Base-by-base conservation (phyloP, 2,797 vertebrate species). In the Poecilia velifera region DNA sequence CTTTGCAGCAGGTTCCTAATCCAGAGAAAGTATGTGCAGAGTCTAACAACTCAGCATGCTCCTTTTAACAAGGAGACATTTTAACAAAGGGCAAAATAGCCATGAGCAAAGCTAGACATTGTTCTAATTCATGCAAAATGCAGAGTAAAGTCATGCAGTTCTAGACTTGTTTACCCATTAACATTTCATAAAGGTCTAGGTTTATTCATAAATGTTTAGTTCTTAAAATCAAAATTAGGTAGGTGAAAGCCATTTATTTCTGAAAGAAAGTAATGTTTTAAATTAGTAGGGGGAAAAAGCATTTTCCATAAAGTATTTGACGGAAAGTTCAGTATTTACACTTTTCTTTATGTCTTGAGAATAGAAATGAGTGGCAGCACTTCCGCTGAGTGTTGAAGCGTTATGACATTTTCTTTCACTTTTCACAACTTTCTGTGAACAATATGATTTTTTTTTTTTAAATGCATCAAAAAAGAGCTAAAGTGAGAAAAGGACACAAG, bases 401-500 rank as follows among this genome's bases (percentile, higher is more conserved):
- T 64, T 64, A 34, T 62, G n/a, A 62, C 31, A 22, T 18, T 10
- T 22, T 10, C 36, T 68, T 41, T 22, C 36, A 68, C 64, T 41
- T 25, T 41, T 22, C 66, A 43, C 39, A 70, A 9, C 66, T 70
- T 70, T 70, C 22, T 13, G 20, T 72, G 47, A 16, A 41, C 34
- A 41, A 71, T 71, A 51, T 31, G 31, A 77, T 59, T 59, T 78
- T 53, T 31, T 53, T 31, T 31, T 6, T 49, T 6, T 2, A 72
- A 45, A 71, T 6, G 20, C n/a, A 34, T 59, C 31, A 39, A 74
- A 9, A 73, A 76, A 76, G 41, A 57, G 43, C 59, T 72, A 34
- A 46, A 57, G 73, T 74, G 77, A 73, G 49, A 34, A 22, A 1
- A 53, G 53, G 55, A 75, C 28, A 64, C 57, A 74, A 59, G 76